Base-by-base conservation (phyloP, 2,888 invertebrate genomes). In the Spialia ferax region DNA sequence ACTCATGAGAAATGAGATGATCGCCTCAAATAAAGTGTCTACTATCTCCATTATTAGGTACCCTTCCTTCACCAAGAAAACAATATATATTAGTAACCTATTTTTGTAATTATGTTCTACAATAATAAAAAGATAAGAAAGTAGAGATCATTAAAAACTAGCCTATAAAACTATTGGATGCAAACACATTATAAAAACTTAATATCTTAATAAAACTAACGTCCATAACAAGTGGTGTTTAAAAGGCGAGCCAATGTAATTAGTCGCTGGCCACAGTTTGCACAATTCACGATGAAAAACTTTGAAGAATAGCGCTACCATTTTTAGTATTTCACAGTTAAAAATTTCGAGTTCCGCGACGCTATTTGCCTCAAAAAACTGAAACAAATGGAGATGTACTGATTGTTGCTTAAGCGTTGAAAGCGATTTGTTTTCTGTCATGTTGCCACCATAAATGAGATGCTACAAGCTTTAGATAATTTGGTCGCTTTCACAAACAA, bases 281-380 rank as follows among this genome's bases (percentile, higher is more conserved):
- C 48, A 59, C 56, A 18, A 54, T 63, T 65, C 55, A 62, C 67
- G 57, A 68, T 52, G 64, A 62, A 66, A 69, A 57, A 42, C 22
- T 35, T 18, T 32, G 20, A 45, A 45, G 20, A 32, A 60, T 18
- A 42, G 29, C 38, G 35, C n/a, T 22, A 20, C 26, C 54, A 50
- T 13, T 18, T 48, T 48, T 23, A 15, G 29, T 45, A 64, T 64
- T 57, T 64, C 38, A n/a, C 59, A 50, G 15, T 48, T 57, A 50
- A 57, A 64, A 50, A 8, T 57, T 57, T 35, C 11, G 22, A 64
- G 18, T 48, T 45, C 22, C 35, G 23, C 48, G 15, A 57, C 48
- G 64, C 48, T 50, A 63, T 63, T 64, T 35, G 18, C 32, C 48
- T 38, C 56, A 63, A 45, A 63, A 55, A 63, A 55, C 55, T 38